Conservation (phyloP, 2,888 invertebrate genomes). For the Dysmachus trigonus region DNA sequence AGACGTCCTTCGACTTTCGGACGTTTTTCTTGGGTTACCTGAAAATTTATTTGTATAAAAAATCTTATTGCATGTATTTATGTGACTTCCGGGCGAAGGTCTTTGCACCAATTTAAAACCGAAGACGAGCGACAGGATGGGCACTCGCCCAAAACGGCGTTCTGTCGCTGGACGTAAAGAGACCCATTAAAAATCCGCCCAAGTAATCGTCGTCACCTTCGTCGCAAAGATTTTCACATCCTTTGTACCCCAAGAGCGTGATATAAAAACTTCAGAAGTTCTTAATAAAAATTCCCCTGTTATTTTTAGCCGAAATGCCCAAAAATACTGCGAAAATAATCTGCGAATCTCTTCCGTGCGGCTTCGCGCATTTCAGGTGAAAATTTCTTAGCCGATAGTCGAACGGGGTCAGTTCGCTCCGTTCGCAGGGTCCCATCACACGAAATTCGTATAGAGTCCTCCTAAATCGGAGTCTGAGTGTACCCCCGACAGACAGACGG, state of each 20-base stretch:
- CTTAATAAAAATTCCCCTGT: not conserved
- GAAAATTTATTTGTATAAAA: not conserved
- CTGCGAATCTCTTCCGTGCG: not conserved
- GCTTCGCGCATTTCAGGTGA: conserved; percentile 12
- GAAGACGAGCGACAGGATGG: not conserved
- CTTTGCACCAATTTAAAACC: not conserved
- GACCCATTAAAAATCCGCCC: not conserved
- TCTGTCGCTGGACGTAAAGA: not conserved
- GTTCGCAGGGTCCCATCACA: not conserved
- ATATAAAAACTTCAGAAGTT: not conserved
- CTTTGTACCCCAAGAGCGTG: not conserved
- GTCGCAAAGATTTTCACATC: not conserved
- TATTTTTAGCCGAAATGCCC: not conserved
- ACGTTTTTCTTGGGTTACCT: not conserved
- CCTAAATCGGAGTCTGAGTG: not conserved
- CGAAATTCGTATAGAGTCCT: not conserved
- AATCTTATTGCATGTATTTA: not conserved
- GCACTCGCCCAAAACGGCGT: not conserved
- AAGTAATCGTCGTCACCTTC: not conserved
- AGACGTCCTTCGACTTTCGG: not conserved
- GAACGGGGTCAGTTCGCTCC: not conserved
- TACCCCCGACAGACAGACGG: not conserved
- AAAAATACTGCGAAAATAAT: not conserved
- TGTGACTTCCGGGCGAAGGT: not conserved
- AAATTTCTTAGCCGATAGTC: not conserved